Evolutionary conservation across 2,797 vertebrate species (phyloP).

Genomic region (Novumbra hubbsi): DNA sequence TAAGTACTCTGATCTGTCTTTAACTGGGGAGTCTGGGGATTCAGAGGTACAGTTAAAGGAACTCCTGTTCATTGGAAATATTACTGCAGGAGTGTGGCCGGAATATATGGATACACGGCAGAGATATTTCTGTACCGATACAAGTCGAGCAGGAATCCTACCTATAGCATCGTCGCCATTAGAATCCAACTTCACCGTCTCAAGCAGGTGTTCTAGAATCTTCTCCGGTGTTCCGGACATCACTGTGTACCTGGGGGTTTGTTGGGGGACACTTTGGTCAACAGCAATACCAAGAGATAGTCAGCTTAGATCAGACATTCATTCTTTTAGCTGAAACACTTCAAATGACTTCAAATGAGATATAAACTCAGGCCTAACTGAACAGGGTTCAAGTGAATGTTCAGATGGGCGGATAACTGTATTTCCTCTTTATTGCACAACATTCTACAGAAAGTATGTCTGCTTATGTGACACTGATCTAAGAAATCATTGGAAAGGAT

Average conservation of each 20-base stretch:
- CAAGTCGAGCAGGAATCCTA: slow-evolving; percentile 41
- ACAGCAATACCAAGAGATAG: slow-evolving; percentile 7
- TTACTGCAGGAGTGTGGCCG: background rate
- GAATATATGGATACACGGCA: background rate
- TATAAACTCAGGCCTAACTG: slow-evolving; percentile 21
- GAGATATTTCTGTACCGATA: background rate
- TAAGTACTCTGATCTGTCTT: slow-evolving; percentile 22
- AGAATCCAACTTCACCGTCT: slow-evolving; percentile 84
- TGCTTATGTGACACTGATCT: background rate
- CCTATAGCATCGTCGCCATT: slow-evolving; percentile 82
- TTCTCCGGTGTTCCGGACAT: slow-evolving; percentile 96
- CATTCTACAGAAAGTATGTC: background rate
- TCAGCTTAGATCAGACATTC: slow-evolving; percentile 16
- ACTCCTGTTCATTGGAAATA: background rate
- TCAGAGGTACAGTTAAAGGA: background rate
- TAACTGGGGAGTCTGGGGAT: slow-evolving; percentile 3
- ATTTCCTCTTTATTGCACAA: background rate
- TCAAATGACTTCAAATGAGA: slow-evolving; percentile 46
- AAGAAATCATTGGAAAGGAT: background rate
- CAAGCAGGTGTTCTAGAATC: slow-evolving; percentile 92
- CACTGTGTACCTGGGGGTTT: slow-evolving; percentile 82
- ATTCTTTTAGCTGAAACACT: slow-evolving; percentile 44
- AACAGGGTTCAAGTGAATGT: slow-evolving; percentile 39
- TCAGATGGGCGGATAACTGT: slow-evolving; percentile 15
- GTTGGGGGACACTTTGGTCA: slow-evolving; percentile 6